Evolutionary conservation across 2,113 vertebrate genomes (phyloP), one percentile per base, ranked within the genome.

Genomic region (Aspidoscelis tigris): DNA sequence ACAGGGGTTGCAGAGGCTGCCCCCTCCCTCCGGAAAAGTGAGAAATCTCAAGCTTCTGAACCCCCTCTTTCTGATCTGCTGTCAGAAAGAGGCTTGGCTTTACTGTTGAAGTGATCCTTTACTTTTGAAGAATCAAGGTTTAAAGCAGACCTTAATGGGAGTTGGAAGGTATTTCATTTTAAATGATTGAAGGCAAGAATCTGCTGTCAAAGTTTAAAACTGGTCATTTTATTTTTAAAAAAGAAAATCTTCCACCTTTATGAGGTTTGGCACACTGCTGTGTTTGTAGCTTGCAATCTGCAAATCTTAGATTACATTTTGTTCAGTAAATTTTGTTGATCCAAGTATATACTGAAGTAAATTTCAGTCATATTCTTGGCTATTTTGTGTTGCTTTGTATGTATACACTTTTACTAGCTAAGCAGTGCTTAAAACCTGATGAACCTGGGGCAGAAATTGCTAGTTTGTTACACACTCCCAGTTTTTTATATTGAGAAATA

Each of bases 201-300:
- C 96, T 93, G 90, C 95, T 95, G 96, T 96, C 94, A 96, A 95
- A 95, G 89, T 96, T 96, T 96, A 95, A 96, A 96, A 96, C 94
- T 94, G 93, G 95, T 95, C 84, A 8, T 61, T 61, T 61, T 61
- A 16, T 61, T 61, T 12, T 68, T 68, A 1, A 68, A 94, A 94
- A 95, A 95, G 93, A 93, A 5, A 1, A n/a, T 2, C 24, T 7
- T 94, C 94, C 95, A 93, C 91, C 90, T 86, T 93, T 93, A 94
- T 94, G 89, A 10, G 44, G 84, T 83, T 88, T 93, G 89, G 92
- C 91, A 93, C 88, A 88, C 0, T 0, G 94, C 89, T 94, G 91
- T 93, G 82, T 93, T 92, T 80, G 65, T 81, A 92, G 78, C 58
- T 3, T 24, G 26, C 22, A 50, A 50, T 8, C 65, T 68, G 8